phyloP scores from a whole-genome alignment of 53 echinoderm and acorn worm species.

The Temnopleurus reevesii region DNA sequence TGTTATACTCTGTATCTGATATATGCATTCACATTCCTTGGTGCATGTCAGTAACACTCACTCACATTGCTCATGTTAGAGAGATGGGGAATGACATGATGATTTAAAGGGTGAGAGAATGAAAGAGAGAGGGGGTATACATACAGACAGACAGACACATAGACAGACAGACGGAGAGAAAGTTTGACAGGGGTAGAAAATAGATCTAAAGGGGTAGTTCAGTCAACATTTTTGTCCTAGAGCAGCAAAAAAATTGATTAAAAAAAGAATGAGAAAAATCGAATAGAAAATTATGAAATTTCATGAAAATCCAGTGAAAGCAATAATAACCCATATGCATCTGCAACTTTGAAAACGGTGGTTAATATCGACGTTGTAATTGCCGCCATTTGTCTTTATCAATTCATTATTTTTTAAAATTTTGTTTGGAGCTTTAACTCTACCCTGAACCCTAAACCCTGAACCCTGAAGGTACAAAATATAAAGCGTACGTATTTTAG shows the following conservation, averaged over 20 bases:
- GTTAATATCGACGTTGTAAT: background rate
- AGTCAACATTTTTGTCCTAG: too few relatives aligned
- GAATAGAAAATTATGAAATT: background rate
- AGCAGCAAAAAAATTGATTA: too few relatives aligned
- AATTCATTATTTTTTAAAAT: too few relatives aligned
- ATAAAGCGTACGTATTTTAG: too few relatives aligned
- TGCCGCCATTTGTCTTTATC: too few relatives aligned
- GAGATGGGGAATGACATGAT: background rate
- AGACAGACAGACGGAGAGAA: background rate
- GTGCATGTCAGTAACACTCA: constrained; percentile 8
- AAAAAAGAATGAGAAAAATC: background rate
- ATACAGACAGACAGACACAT: background rate
- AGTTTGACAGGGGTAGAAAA: background rate
- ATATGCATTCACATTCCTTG: constrained; percentile 29
- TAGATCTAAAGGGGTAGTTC: background rate
- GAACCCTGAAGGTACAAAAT: too few relatives aligned
- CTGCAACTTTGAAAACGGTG: background rate
- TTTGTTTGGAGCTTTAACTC: too few relatives aligned
- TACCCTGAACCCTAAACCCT: too few relatives aligned
- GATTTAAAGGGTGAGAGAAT: background rate
- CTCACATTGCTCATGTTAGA: background rate
- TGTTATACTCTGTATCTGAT: too few relatives aligned
- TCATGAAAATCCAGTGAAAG: background rate
- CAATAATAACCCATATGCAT: background rate
- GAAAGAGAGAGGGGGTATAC: background rate